Percentiles rank a stretch among this genome's conserved stretches.
phyloP scores from a whole-genome alignment of 2,113 vertebrate genomes.

The Pteruthius melanotis region DNA sequence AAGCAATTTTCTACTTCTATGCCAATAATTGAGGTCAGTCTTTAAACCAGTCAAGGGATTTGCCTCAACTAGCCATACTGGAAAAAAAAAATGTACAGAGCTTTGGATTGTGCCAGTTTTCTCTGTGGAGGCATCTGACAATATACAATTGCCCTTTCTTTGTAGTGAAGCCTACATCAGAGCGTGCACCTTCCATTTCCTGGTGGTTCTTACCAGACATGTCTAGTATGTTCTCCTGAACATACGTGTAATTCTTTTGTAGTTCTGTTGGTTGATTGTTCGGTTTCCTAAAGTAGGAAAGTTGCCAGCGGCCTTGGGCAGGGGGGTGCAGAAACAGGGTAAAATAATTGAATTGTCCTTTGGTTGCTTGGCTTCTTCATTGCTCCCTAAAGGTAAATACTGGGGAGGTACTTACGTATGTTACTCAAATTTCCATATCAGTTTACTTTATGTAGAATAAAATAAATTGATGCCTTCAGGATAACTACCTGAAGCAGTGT shows the following conservation, averaged over 20 bases:
- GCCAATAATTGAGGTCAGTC: background rate
- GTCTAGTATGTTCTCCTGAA: background rate
- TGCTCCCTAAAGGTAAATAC: background rate
- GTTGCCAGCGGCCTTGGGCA: background rate
- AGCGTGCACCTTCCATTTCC: background rate
- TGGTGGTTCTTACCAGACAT: background rate
- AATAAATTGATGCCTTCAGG: background rate
- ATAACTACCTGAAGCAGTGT: background rate
- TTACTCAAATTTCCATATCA: background rate
- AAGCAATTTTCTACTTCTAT: background rate
- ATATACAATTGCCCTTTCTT: background rate
- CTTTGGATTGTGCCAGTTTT: background rate
- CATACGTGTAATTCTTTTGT: accelerated
- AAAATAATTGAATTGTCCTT: background rate
- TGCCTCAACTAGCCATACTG: background rate
- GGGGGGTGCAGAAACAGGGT: background rate
- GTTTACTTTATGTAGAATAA: background rate
- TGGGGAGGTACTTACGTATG: background rate
- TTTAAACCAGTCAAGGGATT: background rate
- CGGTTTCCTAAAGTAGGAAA: background rate
- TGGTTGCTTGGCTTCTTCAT: background rate
- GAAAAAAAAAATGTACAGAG: background rate
- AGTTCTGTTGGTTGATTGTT: background rate
- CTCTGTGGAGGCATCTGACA: background rate
- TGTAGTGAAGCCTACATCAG: background rate